Percentiles rank a stretch among this genome's conserved stretches.
Conservation (phyloP, 2,888 invertebrate genomes). For the Eupsilia transversa region DNA sequence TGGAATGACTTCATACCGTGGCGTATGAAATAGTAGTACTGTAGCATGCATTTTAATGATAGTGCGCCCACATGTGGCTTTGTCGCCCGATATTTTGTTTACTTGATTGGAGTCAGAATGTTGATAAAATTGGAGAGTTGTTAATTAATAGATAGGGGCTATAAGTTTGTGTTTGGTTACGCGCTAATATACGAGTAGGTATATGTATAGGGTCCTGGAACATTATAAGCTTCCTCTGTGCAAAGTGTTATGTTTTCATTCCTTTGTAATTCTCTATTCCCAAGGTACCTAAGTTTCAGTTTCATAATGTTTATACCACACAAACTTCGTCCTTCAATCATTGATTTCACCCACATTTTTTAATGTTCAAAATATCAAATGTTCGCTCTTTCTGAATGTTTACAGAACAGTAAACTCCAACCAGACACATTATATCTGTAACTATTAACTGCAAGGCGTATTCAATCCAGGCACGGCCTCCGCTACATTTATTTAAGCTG, state of each 20-base stretch:
- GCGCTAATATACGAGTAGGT: constrained; percentile 8
- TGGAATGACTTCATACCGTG: constrained; percentile 54
- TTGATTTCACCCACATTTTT: too few relatives aligned
- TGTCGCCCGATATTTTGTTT: constrained; percentile 51
- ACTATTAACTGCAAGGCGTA: constrained; percentile 19
- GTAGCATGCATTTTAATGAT: constrained; percentile 57
- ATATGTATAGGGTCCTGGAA: too few relatives aligned
- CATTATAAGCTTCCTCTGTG: too few relatives aligned
- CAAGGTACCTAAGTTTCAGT: too few relatives aligned
- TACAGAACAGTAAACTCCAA: constrained; percentile 18
- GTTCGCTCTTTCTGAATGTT: neutral
- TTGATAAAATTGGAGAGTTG: constrained; percentile 46
- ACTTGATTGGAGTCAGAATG: constrained; percentile 55
- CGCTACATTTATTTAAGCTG: constrained; percentile 32
- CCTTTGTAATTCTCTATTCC: too few relatives aligned
- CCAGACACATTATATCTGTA: constrained; percentile 27
- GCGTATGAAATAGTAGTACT: constrained; percentile 46
- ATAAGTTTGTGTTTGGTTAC: constrained; percentile 34
- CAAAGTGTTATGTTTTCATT: too few relatives aligned
- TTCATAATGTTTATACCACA: too few relatives aligned
- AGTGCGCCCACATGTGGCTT: constrained; percentile 54
- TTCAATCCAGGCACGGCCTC: constrained; percentile 28
- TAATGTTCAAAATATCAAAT: constrained; percentile 5
- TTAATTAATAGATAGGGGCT: constrained; percentile 54
- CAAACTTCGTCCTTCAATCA: too few relatives aligned